These are phyloP conservation scores for Clarias gariepinus DNA, from an alignment of 2,113 vertebrate species.

Conservation along the genomic window DNA sequence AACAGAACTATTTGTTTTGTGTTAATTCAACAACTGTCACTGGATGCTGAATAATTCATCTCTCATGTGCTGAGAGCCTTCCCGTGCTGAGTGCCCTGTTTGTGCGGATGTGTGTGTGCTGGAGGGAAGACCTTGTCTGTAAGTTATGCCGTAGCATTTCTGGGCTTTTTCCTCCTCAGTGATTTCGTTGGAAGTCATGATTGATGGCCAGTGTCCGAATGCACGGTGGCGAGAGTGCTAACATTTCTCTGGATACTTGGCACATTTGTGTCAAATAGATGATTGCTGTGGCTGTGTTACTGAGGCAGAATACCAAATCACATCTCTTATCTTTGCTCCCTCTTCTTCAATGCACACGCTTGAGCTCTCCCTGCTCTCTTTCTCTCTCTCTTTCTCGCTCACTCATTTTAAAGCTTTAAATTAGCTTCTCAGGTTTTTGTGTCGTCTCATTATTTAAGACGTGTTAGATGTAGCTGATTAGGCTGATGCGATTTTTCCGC, in stretches of 20 bases:
- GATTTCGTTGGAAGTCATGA: slow-evolving; percentile 36
- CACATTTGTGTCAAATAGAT: slow-evolving; percentile 63
- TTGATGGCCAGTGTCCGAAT: slow-evolving; percentile 40
- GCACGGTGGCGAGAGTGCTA: slow-evolving; percentile 44
- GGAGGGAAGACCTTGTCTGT: slow-evolving; percentile 7
- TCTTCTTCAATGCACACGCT: slow-evolving; percentile 54
- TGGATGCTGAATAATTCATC: neutral
- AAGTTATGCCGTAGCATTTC: neutral
- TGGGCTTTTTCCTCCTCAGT: neutral
- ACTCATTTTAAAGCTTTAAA: slow-evolving; percentile 39
- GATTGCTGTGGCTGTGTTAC: slow-evolving; percentile 64
- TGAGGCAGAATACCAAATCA: slow-evolving; percentile 66
- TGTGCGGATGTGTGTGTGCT: neutral
- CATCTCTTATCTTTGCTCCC: slow-evolving; percentile 62
- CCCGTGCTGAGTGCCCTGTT: neutral
- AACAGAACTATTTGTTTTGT: slow-evolving; percentile 16
- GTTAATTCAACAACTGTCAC: slow-evolving; percentile 16
- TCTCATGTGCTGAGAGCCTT: neutral
- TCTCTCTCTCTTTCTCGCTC: slow-evolving; percentile 5
- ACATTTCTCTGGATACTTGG: slow-evolving; percentile 55
- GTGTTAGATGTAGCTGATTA: slow-evolving; percentile 1
- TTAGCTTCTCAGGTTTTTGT: slow-evolving; percentile 50
- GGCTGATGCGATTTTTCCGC: slow-evolving; percentile 3
- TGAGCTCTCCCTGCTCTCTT: slow-evolving; percentile 41
- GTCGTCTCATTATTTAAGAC: slow-evolving; percentile 48